Evolutionary conservation across 2,888 invertebrate genomes (phyloP).

Genomic region (Sclerodermus sp.): DNA sequence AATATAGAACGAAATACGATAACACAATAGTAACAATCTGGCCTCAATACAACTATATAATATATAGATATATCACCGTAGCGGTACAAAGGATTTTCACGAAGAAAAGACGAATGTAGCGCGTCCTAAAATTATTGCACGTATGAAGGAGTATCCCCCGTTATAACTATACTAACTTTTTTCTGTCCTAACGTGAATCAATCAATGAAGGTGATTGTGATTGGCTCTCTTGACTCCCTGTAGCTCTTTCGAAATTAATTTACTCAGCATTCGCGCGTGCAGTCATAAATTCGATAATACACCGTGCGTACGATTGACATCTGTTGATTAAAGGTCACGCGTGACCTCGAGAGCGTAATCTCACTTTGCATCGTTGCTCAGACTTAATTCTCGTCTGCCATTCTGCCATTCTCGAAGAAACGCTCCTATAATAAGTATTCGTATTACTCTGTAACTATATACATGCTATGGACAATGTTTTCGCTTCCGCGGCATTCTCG

Average conservation of each 20-base stretch:
- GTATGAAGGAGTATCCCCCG: conserved; percentile 23
- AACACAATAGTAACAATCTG: conserved; percentile 18
- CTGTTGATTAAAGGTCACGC: conserved; percentile 19
- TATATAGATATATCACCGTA: conserved; percentile 1
- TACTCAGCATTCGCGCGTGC: conserved; percentile 14
- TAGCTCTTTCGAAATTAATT: conserved; percentile 17
- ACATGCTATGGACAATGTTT: not conserved
- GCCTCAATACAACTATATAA: conserved; percentile 1
- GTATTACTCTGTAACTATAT: conserved; percentile 10
- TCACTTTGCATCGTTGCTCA: conserved; percentile 10
- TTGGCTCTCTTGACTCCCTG: conserved; percentile 4
- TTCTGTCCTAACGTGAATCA: not conserved
- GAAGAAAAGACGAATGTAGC: conserved; percentile 18
- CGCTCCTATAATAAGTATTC: conserved; percentile 1
- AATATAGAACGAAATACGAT: not conserved
- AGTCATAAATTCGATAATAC: conserved; percentile 35
- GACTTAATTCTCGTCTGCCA: conserved; percentile 20
- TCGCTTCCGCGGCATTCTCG: conserved; percentile 10
- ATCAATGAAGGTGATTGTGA: conserved; percentile 5
- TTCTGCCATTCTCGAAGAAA: conserved; percentile 12
- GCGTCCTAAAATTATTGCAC: conserved; percentile 35
- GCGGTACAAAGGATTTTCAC: conserved; percentile 3
- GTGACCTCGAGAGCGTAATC: conserved; percentile 6
- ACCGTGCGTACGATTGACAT: conserved; percentile 34
- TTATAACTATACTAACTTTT: not conserved